Evolutionary conservation across 2,797 vertebrate genomes (phyloP), one percentile per base, ranked within the genome.

Genomic region (Chaetodon trifasciatus): DNA sequence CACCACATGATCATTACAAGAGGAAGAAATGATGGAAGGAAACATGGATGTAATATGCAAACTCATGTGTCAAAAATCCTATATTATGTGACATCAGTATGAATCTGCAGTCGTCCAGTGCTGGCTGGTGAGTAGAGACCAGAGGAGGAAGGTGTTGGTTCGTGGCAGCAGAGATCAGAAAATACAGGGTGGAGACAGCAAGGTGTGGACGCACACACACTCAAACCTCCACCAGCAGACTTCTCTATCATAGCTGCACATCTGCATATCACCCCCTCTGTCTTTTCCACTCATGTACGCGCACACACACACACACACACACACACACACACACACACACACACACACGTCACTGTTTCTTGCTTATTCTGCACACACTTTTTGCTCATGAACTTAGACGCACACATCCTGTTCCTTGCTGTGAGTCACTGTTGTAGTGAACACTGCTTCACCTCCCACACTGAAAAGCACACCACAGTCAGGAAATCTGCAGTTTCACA

Each of bases 381-480:
- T 28, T 60, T 23, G 69, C 64, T 72, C 67, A 69, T 79, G 71
- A 84, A 75, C 63, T n/a, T 39, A 1, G 32, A 50, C 49, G 67
- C 81, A 71, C 82, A 93, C 88, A 93, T 95, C 93, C 94, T 93
- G 94, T 94, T 88, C 62, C 35, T 74, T 39, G 35, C 63, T 67
- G 50, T 81, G 86, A 91, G 89, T 88, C 79, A 88, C 37, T 64
- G 21, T 23, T 49, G 80, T 17, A 71, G 73, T 85, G 73, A 90
- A 86, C 62, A 69, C 55, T 4, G 15, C 21, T 35, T n/a, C 42
- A 49, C 78, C 78, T 68, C 83, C 72, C 76, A 74, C 78, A 82
- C 46, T 3, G 24, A 79, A 11, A 58, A 11, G 64, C 60, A 42
- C 62, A 70, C 56, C 76, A 28, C 78, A 19, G 37, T 17, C 68